Conservation (phyloP, 2,888 invertebrate species). For the Leucophenga montana region DNA sequence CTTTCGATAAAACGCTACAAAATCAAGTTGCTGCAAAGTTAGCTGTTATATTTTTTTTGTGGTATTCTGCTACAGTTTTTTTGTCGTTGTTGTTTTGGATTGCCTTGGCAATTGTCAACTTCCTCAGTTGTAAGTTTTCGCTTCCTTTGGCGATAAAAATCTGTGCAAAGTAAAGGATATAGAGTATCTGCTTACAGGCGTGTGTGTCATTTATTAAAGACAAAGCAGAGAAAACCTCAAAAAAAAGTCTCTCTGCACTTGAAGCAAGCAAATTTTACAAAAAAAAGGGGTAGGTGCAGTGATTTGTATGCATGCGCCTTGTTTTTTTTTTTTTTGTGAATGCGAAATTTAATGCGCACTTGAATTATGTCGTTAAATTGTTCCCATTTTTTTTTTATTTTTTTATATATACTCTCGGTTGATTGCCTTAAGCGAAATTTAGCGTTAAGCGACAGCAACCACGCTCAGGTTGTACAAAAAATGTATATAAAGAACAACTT, state of each 20-base stretch:
- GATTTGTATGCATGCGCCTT: constrained; percentile 18
- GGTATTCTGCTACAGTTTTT: constrained; percentile 18
- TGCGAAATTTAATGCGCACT: constrained; percentile 61
- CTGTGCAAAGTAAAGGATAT: constrained; percentile 63
- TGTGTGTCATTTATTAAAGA: constrained; percentile 15
- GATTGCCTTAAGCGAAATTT: constrained; percentile 14
- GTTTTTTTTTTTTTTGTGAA: neutral
- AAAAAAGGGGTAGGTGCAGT: constrained; percentile 47
- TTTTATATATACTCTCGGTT: neutral
- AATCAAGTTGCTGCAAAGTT: neutral
- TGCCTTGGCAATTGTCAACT: constrained; percentile 53
- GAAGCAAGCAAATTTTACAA: neutral
- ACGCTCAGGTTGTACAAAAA: neutral
- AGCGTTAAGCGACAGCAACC: constrained; percentile 11
- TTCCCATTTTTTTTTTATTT: constrained; percentile 47
- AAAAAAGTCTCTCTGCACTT: neutral
- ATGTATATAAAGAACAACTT: neutral
- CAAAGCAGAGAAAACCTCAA: constrained; percentile 4
- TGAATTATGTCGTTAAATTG: constrained; percentile 66
- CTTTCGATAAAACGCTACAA: constrained; percentile 13
- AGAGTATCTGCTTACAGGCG: constrained; percentile 62
- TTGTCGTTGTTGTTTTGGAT: constrained; percentile 30
- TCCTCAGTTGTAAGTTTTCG: constrained; percentile 70
- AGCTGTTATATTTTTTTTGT: constrained; percentile 34
- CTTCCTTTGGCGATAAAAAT: constrained; percentile 62